Evolutionary conservation across 2,888 invertebrate genomes (phyloP).

Genomic region (Orchesella flavescens): DNA sequence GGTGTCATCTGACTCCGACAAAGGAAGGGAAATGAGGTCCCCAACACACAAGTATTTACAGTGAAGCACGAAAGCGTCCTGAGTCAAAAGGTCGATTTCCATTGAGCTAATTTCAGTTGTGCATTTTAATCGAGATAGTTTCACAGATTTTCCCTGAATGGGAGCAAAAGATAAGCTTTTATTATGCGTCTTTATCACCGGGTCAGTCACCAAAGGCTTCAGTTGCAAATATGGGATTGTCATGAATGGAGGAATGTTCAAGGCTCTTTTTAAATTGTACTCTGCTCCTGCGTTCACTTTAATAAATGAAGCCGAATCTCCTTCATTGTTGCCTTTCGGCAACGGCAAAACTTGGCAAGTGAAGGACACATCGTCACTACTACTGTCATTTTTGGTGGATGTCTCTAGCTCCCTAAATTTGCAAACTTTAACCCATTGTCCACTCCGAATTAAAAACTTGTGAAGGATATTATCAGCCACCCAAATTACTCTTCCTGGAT

Average conservation of each 20-base stretch:
- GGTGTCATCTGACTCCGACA: not conserved
- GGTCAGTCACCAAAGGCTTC: slow-evolving; percentile 40
- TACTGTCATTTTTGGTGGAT: not conserved
- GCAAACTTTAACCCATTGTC: slow-evolving; percentile 45
- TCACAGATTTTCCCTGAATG: slow-evolving; percentile 33
- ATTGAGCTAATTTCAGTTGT: not conserved
- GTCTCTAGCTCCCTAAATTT: not conserved
- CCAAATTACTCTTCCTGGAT: slow-evolving; percentile 37
- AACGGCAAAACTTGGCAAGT: slow-evolving; percentile 42
- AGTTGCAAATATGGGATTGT: slow-evolving; percentile 29
- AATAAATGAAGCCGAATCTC: not conserved
- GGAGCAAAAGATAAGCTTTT: slow-evolving; percentile 31
- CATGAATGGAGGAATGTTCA: slow-evolving; percentile 19
- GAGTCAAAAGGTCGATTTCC: slow-evolving; percentile 28
- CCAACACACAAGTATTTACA: slow-evolving; percentile 43
- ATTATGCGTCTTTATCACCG: slow-evolving; percentile 21
- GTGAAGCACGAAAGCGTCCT: slow-evolving; percentile 3
- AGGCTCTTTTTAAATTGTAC: slow-evolving; percentile 43
- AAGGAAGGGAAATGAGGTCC: slow-evolving; percentile 27
- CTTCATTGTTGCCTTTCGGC: not conserved
- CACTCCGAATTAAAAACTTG: slow-evolving; percentile 31
- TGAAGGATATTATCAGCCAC: not conserved
- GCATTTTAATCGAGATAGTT: slow-evolving; percentile 14
- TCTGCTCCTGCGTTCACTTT: slow-evolving; percentile 22
- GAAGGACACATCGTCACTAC: not conserved